Conservation (phyloP, 1,140 invertebrate genomes). For the Papilio xuthus region DNA sequence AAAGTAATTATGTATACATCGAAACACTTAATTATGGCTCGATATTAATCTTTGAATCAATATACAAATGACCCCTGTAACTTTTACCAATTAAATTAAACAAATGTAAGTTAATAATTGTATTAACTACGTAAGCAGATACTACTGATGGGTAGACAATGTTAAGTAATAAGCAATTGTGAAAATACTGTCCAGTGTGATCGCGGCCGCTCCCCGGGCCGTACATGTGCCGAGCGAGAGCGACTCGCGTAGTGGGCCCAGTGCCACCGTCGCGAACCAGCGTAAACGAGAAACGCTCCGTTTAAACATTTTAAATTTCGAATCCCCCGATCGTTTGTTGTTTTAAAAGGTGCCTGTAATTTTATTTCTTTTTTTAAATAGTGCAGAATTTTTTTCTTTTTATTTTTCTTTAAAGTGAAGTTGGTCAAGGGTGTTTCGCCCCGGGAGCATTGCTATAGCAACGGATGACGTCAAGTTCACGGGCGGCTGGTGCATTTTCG, state of each 20-base stretch:
- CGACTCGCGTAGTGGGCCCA: constrained; percentile 77
- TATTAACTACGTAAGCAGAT: not conserved
- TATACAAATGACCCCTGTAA: not conserved
- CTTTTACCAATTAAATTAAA: not conserved
- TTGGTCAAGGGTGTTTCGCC: constrained; percentile 60
- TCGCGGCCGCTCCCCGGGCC: constrained; percentile 56
- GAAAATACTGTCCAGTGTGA: constrained; percentile 55
- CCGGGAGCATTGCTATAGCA: constrained; percentile 76
- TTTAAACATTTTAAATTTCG: constrained; percentile 50
- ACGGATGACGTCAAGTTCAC: constrained; percentile 79
- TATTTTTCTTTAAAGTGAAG: constrained; percentile 48
- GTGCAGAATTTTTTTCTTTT: constrained; percentile 42
- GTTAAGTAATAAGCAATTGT: constrained; percentile 43
- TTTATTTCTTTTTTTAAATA: constrained; percentile 40
- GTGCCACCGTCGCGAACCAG: constrained; percentile 62
- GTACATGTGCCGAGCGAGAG: constrained; percentile 75
- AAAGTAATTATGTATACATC: not conserved
- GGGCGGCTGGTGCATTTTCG: constrained; percentile 77
- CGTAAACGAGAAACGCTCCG: constrained; percentile 50
- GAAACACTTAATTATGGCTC: not conserved
- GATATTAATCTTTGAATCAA: not conserved
- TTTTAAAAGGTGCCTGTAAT: constrained; percentile 47
- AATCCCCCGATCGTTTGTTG: constrained; percentile 42
- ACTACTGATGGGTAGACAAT: not conserved
- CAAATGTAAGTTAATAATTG: not conserved